Evolutionary conservation across 2,797 vertebrate genomes (phyloP).

Genomic region (Mionectes olivaceus): DNA sequence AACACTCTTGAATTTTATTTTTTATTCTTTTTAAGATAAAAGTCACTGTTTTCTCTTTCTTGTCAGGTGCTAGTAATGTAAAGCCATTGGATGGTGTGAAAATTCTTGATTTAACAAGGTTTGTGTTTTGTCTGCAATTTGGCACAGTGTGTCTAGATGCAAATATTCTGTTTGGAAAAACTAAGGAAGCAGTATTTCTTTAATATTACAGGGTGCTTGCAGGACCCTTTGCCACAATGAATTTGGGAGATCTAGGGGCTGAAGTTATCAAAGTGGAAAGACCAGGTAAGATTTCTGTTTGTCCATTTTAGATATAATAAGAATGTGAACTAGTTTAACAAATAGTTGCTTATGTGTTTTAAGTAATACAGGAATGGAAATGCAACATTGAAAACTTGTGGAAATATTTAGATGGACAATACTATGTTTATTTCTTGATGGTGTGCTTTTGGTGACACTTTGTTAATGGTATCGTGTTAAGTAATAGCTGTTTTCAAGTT

Average conservation of each 20-base stretch:
- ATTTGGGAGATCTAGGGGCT: constrained; percentile 93
- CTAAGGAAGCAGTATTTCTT: background rate
- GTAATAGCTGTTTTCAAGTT: background rate
- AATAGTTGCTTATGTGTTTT: background rate
- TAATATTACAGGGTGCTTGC: constrained; percentile 87
- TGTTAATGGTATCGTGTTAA: background rate
- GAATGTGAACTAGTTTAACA: background rate
- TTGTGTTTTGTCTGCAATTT: constrained; percentile 43
- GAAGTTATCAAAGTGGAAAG: constrained; percentile 96
- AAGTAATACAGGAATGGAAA: background rate
- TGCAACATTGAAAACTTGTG: background rate
- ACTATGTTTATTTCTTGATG: background rate
- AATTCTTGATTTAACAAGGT: constrained; percentile 93
- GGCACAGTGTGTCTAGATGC: background rate
- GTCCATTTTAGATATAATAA: background rate
- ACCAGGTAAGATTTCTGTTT: constrained; percentile 82
- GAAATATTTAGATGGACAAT: background rate
- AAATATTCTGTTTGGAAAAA: background rate
- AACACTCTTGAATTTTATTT: background rate
- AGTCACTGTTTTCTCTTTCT: constrained; percentile 58
- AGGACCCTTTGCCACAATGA: constrained; percentile 96
- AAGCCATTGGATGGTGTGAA: constrained; percentile 88
- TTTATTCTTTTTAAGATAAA: background rate
- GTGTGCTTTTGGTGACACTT: background rate
- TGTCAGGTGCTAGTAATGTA: constrained; percentile 65